Conservation (phyloP, 35 echinoderm and acorn worm species). For the Ptychodera flava region DNA sequence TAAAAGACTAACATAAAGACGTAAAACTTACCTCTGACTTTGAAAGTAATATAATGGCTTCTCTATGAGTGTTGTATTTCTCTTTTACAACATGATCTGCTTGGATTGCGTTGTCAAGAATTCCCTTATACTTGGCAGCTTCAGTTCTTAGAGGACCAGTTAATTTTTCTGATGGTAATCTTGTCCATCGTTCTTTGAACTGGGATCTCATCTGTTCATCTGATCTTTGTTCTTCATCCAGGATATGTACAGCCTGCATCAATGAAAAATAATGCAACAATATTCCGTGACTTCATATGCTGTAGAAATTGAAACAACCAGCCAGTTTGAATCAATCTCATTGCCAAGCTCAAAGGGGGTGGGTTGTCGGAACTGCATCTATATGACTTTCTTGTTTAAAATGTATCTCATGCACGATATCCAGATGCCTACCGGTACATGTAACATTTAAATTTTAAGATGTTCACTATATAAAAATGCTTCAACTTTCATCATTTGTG, state of each 20-base stretch:
- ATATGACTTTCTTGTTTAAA: too few species aligned
- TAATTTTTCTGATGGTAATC: conserved; percentile 60
- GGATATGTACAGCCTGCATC: conserved; percentile 42
- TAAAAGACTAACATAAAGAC: too few species aligned
- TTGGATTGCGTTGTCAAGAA: conserved; percentile 91
- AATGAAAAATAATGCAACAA: background rate
- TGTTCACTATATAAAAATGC: too few species aligned
- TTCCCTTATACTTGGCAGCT: conserved; percentile 64
- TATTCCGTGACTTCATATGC: too few species aligned
- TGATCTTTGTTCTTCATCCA: conserved; percentile 62
- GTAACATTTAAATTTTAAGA: too few species aligned
- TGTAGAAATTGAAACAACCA: too few species aligned
- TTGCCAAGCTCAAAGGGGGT: too few species aligned
- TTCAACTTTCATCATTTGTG: too few species aligned
- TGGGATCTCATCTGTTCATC: conserved; percentile 77
- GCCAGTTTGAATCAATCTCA: too few species aligned
- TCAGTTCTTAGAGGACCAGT: conserved; percentile 62
- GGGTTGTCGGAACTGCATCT: too few species aligned
- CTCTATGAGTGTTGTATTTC: conserved; percentile 60
- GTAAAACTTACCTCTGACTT: conserved; percentile 55
- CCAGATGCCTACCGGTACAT: too few species aligned
- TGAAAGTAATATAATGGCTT: conserved; percentile 62
- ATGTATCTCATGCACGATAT: too few species aligned
- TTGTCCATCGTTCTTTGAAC: conserved; percentile 73
- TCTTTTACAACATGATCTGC: conserved; percentile 75